Percentiles rank a stretch among this genome's conserved stretches.
phyloP scores from a whole-genome alignment of 2,888 invertebrate genomes.

The Tolmerus cingulatus region DNA sequence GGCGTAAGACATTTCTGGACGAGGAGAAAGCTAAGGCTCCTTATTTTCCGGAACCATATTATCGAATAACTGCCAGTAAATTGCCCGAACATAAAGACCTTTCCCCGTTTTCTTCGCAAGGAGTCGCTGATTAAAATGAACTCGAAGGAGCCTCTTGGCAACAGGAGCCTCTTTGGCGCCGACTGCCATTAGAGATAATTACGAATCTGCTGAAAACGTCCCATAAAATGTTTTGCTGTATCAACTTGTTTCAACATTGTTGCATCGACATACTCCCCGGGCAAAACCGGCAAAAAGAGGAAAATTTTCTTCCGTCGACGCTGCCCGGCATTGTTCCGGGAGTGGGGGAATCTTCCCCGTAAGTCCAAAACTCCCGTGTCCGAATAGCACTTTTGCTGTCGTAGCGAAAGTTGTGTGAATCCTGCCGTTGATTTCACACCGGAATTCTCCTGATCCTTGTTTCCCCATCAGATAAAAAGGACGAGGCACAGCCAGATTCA shows the following conservation, averaged over 20 bases:
- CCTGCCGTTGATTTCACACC: conserved; percentile 9
- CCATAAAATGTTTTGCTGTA: conserved; percentile 1
- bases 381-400: background rate
- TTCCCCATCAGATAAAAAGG: conserved; percentile 10
- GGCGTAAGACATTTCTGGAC: background rate
- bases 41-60: background rate
- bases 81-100: background rate
- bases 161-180: background rate
- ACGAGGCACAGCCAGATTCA: background rate
- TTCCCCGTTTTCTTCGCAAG: background rate
- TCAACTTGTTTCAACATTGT: conserved; percentile 10
- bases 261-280: background rate
- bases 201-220: background rate
- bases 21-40: background rate
- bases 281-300: background rate
- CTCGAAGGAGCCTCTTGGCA: background rate
- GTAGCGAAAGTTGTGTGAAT: background rate
- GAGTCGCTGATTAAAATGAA: background rate
- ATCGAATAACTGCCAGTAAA: background rate
- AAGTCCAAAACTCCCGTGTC: background rate
- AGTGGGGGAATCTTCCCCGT: background rate
- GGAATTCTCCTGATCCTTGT: background rate
- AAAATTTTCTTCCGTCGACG: background rate
- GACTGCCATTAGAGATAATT: background rate
- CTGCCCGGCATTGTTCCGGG: background rate